Percentiles rank a stretch among this genome's conserved stretches.
phyloP scores from a whole-genome alignment of 2,113 vertebrate genomes.

The Thermophis baileyi region DNA sequence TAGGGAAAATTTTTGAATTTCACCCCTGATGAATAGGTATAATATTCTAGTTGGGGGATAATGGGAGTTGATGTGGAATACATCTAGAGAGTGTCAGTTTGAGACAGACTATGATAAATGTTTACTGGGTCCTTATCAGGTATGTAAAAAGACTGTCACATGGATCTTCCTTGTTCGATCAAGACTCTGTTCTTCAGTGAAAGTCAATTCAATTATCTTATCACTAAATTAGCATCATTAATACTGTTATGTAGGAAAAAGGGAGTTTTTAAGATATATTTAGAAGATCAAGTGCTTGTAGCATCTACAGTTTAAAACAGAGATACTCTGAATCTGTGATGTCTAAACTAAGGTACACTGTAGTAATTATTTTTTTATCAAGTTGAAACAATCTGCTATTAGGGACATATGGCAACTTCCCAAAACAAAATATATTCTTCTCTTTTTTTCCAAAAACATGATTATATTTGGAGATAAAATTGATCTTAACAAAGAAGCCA shows the following conservation, averaged over 20 bases:
- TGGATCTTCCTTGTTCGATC: not conserved
- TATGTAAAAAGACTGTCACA: conserved; percentile 7
- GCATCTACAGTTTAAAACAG: not conserved
- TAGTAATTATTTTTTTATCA: conserved; percentile 11
- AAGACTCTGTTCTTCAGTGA: not conserved
- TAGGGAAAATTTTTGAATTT: too few species aligned
- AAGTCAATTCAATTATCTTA: conserved; percentile 13
- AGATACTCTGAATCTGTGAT: not conserved
- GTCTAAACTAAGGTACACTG: not conserved
- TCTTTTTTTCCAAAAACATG: conserved; percentile 13
- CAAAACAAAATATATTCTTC: not conserved
- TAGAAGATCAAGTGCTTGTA: not conserved
- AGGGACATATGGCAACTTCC: not conserved
- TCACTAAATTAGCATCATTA: conserved; percentile 15
- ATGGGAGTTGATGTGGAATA: not conserved
- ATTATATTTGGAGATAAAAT: conserved; percentile 10
- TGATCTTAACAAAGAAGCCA: not conserved
- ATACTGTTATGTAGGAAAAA: not conserved
- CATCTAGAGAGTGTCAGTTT: not conserved
- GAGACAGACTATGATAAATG: not conserved
- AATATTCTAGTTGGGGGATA: conserved; percentile 4
- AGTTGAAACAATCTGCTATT: conserved; percentile 3
- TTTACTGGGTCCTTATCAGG: not conserved
- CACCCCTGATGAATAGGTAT: not conserved
- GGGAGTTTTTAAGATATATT: not conserved